A percentile compares a stretch with the other conserved stretches of the same genome.
Conservation (phyloP, 2,888 invertebrate genomes). For the Rambutsinella grinnellia region DNA sequence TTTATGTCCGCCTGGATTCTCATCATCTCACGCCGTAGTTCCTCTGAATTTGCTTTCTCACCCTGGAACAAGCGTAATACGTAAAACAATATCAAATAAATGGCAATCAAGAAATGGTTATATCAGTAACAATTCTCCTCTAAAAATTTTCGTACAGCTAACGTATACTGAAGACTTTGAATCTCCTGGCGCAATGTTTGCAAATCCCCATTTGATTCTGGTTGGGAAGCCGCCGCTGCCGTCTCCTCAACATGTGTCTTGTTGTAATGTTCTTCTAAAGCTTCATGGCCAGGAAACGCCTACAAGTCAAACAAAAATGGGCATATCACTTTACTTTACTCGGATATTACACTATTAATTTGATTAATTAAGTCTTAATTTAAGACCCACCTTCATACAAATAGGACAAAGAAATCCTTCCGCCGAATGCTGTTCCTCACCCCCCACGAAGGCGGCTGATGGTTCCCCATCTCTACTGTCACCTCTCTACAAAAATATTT, state of each 20-base stretch:
- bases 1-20: slow-evolving; percentile 67
- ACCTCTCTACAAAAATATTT: slow-evolving; percentile 42
- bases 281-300: slow-evolving; percentile 70
- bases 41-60: slow-evolving; percentile 69
- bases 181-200: slow-evolving; percentile 69
- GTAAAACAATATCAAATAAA: not conserved
- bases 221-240: slow-evolving; percentile 4
- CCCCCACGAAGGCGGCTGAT: slow-evolving; percentile 43
- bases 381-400: slow-evolving; percentile 70
- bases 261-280: slow-evolving; percentile 69
- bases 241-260: slow-evolving; percentile 59
- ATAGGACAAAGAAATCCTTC: slow-evolving; percentile 72
- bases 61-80: slow-evolving; percentile 63
- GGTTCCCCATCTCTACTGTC: slow-evolving; percentile 50
- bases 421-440: slow-evolving; percentile 65
- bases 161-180: slow-evolving; percentile 68
- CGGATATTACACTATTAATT: not conserved
- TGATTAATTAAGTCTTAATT: not conserved
- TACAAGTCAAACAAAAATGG: too few relatives aligned
- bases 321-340: not conserved
- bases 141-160: slow-evolving; percentile 66
- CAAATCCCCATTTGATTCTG: slow-evolving; percentile 67
- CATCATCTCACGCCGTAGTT: slow-evolving; percentile 69
- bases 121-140: too few relatives aligned
- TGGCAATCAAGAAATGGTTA: too few relatives aligned